Conservation (phyloP, 1,140 invertebrate species). For the Hermetia illucens region DNA sequence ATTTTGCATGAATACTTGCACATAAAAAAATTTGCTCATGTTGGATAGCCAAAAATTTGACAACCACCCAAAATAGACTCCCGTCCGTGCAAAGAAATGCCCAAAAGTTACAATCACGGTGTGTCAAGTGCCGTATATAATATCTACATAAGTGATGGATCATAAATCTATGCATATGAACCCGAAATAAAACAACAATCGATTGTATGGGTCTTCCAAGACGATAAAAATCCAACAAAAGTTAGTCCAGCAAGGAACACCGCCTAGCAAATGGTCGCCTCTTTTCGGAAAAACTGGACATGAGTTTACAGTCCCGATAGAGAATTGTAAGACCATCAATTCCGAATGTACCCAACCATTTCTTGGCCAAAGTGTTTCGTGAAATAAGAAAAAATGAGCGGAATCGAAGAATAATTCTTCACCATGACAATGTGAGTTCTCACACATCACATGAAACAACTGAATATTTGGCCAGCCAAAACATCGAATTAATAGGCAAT, state of each 20-base stretch:
- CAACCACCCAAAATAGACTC: background rate
- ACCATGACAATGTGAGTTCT: slow-evolving; percentile 16
- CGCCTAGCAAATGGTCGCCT: slow-evolving; percentile 16
- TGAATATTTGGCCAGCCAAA: slow-evolving; percentile 14
- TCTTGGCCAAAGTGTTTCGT: slow-evolving; percentile 13
- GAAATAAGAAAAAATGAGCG: slow-evolving; percentile 11
- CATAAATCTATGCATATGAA: too few species aligned
- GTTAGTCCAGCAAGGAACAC: slow-evolving; percentile 17
- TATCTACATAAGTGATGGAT: too few species aligned
- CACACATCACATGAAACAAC: slow-evolving; percentile 11
- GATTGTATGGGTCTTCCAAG: slow-evolving; percentile 16
- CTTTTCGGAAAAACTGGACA: slow-evolving; percentile 13
- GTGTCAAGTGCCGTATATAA: too few species aligned
- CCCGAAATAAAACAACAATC: background rate
- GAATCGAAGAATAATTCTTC: slow-evolving; percentile 14
- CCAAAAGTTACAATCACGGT: too few species aligned
- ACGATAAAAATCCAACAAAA: slow-evolving; percentile 23
- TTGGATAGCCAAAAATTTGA: too few species aligned
- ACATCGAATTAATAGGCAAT: slow-evolving; percentile 14
- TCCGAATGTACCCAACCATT: slow-evolving; percentile 16
- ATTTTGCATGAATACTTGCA: too few species aligned
- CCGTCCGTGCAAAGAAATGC: too few species aligned
- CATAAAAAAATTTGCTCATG: too few species aligned
- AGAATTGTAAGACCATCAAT: too few species aligned
- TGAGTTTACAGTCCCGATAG: slow-evolving; percentile 13